Percentiles rank a stretch among this genome's conserved stretches.
These are phyloP conservation scores for Drosophila peninsularis DNA, from an alignment of 2,888 invertebrate species.

Conservation along the genomic window DNA sequence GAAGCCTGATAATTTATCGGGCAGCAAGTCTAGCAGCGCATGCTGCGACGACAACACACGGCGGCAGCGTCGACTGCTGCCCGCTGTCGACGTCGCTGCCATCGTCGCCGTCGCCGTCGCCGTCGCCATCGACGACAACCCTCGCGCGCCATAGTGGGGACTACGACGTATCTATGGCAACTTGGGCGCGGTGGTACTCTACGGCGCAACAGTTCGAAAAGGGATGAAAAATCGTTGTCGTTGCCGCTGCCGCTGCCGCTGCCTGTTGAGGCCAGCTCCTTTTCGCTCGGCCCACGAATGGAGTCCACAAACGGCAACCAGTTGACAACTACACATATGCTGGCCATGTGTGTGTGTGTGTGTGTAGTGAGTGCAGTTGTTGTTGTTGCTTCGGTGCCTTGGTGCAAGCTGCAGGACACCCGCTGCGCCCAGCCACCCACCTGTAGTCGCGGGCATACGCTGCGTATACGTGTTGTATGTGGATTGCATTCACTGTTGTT, in stretches of 20 bases:
- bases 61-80: conserved; percentile 34
- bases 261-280: conserved; percentile 64
- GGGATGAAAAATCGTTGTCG: conserved; percentile 64
- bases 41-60: conserved; percentile 54
- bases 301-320: conserved; percentile 65
- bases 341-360: not conserved
- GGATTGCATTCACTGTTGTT: conserved; percentile 66
- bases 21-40: conserved; percentile 79
- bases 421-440: conserved; percentile 41
- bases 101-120: conserved; percentile 17
- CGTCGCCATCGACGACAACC: conserved; percentile 34
- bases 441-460: conserved; percentile 45
- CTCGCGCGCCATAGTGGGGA: conserved; percentile 22
- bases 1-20: conserved; percentile 82
- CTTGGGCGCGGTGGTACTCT: conserved; percentile 75
- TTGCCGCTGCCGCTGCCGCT: conserved; percentile 17
- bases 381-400: not conserved
- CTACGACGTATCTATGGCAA: conserved; percentile 71
- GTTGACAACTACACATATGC: conserved; percentile 50
- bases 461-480: conserved; percentile 49
- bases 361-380: conserved; percentile 16
- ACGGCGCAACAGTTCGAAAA: conserved; percentile 66
- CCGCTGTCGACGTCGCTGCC: conserved; percentile 25
- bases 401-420: conserved; percentile 28
- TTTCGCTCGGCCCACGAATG: conserved; percentile 46